These are phyloP conservation scores for Macaca nemestrina DNA, from an alignment of 2,113 vertebrate species.

Conservation along the genomic window DNA sequence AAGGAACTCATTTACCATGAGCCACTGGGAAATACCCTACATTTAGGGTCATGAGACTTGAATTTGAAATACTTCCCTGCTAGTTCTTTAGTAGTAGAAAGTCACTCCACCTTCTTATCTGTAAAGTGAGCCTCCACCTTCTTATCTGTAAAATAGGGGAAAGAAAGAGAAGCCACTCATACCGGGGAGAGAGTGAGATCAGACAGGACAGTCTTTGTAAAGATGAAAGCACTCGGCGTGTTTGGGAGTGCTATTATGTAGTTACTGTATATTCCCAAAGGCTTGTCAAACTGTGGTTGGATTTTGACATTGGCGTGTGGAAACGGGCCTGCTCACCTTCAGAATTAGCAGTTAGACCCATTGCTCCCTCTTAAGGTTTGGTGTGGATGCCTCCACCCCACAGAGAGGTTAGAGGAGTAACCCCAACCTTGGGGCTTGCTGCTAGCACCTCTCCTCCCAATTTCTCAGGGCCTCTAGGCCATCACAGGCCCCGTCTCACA, in stretches of 20 bases:
- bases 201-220: neutral
- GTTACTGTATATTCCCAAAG: neutral
- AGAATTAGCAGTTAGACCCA: neutral
- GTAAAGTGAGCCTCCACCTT: neutral
- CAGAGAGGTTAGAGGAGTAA: neutral
- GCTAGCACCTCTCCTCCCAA: neutral
- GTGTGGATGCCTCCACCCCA: neutral
- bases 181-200: neutral
- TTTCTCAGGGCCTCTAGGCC: neutral
- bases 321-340: neutral
- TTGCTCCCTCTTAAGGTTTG: neutral
- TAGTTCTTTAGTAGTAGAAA: neutral
- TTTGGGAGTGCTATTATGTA: neutral
- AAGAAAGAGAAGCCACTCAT: neutral
- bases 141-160: neutral
- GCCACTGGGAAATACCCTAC: neutral
- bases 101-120: neutral
- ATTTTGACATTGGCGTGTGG: neutral
- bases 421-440: neutral
- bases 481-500: neutral
- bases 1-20: slow-evolving; percentile 11
- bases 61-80: neutral
- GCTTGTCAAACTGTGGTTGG: neutral
- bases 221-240: neutral
- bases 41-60: neutral